phyloP scores from a whole-genome alignment of 2,113 vertebrate species.

The Cololabis saira region DNA sequence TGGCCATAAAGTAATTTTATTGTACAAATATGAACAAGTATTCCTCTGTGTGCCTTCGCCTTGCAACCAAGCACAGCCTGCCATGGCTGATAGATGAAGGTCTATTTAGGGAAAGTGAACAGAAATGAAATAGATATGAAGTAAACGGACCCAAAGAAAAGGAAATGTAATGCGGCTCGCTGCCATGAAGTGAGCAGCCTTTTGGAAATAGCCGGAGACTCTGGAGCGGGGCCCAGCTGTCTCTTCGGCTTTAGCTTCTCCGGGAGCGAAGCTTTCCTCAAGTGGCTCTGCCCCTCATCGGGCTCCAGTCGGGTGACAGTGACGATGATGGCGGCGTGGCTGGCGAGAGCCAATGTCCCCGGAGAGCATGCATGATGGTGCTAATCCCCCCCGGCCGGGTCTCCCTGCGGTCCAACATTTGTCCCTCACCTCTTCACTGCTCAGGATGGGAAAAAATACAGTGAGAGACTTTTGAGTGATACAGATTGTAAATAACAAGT shows the following conservation, averaged over 20 bases:
- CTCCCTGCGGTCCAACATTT: not conserved
- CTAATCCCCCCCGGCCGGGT: slow-evolving; percentile 33
- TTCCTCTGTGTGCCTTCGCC: slow-evolving; percentile 4
- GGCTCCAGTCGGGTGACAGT: slow-evolving; percentile 44
- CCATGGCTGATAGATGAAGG: slow-evolving; percentile 2
- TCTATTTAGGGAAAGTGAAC: slow-evolving; percentile 6
- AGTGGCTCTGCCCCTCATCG: slow-evolving; percentile 28
- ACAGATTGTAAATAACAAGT: slow-evolving; percentile 59
- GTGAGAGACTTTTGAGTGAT: slow-evolving; percentile 26
- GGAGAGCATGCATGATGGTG: slow-evolving; percentile 42
- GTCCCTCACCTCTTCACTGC: not conserved
- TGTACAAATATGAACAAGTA: slow-evolving; percentile 29
- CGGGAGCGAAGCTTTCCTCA: slow-evolving; percentile 36
- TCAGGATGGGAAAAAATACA: not conserved
- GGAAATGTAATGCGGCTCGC: slow-evolving; percentile 13
- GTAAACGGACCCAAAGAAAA: slow-evolving; percentile 22
- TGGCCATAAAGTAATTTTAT: slow-evolving; percentile 20
- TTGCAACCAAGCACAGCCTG: not conserved
- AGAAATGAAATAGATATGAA: slow-evolving; percentile 11
- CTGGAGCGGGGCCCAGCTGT: slow-evolving; percentile 49
- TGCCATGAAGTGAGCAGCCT: slow-evolving; percentile 48
- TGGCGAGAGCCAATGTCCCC: slow-evolving; percentile 41
- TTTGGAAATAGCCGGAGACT: slow-evolving; percentile 37
- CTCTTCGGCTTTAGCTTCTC: slow-evolving; percentile 51
- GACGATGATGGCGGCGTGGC: slow-evolving; percentile 53